Percentiles rank a stretch among this genome's conserved stretches.
phyloP scores from a whole-genome alignment of 2,888 invertebrate genomes.

The Chloroclysta siterata region DNA sequence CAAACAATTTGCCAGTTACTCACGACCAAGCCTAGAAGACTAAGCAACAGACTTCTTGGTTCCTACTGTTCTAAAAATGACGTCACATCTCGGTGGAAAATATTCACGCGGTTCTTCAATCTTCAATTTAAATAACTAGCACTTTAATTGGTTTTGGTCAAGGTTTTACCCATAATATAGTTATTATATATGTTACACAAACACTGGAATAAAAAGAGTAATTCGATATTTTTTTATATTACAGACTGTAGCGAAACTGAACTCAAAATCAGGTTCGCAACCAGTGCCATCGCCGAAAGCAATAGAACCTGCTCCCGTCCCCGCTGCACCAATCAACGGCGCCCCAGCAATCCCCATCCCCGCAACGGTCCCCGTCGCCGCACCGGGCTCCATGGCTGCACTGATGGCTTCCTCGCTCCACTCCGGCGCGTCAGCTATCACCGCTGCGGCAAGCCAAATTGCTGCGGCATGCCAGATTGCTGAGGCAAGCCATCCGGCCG shows the following conservation, averaged over 20 bases:
- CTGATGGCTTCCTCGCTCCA: background rate
- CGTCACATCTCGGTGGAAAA: no score
- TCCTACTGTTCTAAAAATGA: no score
- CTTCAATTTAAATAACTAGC: no score
- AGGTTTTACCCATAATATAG: no score
- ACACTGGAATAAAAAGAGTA: no score
- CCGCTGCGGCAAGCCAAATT: conserved; percentile 2
- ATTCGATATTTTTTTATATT: background rate
- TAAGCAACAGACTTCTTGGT: no score
- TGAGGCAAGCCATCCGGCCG: background rate
- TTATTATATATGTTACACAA: no score
- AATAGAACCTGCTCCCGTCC: conserved; percentile 26
- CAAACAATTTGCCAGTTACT: no score
- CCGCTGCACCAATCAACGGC: background rate
- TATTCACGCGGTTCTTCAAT: no score
- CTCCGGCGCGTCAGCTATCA: conserved; percentile 1
- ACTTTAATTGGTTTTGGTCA: no score
- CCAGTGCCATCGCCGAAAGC: conserved; percentile 39
- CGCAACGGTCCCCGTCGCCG: background rate
- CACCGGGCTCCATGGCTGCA: background rate
- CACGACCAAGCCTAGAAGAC: no score
- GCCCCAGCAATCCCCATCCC: background rate
- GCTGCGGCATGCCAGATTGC: conserved; percentile 1
- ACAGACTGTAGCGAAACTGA: conserved; percentile 62
- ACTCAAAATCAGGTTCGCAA: conserved; percentile 48